Evolutionary conservation across 1,140 invertebrate genomes (phyloP).

Genomic region (Globodera rostochiensis): DNA sequence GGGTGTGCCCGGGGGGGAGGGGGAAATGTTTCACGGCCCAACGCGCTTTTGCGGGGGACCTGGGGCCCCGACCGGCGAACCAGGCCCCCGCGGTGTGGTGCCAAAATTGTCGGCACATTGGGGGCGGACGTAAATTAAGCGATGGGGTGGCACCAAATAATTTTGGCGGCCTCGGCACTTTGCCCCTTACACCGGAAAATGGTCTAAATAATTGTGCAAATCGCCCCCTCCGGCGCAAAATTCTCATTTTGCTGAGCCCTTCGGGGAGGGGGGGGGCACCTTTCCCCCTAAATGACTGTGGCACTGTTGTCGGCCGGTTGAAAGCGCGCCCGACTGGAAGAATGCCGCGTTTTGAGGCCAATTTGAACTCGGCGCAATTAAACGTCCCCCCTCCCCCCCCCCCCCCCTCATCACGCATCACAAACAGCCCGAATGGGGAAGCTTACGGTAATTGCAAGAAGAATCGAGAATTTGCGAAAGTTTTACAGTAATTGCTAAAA

Average conservation of each 20-base stretch:
- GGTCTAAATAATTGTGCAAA: constrained; percentile 29
- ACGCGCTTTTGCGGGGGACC: neutral
- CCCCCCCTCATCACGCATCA: no score
- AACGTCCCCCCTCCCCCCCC: neutral
- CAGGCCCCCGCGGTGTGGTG: neutral
- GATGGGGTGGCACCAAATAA: constrained; percentile 23
- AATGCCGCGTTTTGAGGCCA: constrained; percentile 1
- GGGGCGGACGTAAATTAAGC: constrained; percentile 9
- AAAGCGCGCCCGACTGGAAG: constrained; percentile 2
- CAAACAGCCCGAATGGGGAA: no score
- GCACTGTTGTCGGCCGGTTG: neutral
- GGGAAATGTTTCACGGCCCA: constrained; percentile 18
- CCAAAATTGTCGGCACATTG: neutral
- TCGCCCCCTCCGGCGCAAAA: constrained; percentile 1
- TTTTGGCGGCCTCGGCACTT: constrained; percentile 14
- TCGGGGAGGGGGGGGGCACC: neutral
- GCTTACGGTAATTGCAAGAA: no score
- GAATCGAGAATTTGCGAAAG: no score
- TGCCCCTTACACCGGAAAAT: neutral
- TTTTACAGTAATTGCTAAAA: no score
- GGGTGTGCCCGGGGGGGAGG: neutral
- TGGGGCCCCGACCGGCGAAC: neutral
- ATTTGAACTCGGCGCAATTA: neutral
- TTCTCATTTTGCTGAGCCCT: neutral
- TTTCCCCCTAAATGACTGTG: neutral